These are phyloP conservation scores for Fratercula arctica DNA, from an alignment of 2,797 vertebrate genomes.

Conservation along the genomic window DNA sequence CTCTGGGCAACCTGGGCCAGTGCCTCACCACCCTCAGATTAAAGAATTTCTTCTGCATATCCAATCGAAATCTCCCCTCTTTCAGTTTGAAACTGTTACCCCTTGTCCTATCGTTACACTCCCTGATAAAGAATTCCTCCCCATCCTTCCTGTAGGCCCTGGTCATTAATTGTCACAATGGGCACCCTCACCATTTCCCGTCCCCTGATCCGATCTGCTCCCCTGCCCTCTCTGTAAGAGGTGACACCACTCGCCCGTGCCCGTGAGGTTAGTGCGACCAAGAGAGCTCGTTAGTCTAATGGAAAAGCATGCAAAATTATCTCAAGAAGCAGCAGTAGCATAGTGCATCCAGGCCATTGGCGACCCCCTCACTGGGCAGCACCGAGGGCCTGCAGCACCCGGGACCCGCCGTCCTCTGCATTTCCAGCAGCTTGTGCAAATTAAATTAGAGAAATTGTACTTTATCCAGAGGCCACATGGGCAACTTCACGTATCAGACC, in stretches of 20 bases:
- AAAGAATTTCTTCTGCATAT: too few relatives aligned
- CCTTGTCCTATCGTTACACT: too few relatives aligned
- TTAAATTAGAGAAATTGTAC: conserved; percentile 41
- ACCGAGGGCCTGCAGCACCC: accelerated
- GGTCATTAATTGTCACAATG: not conserved
- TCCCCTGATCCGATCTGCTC: not conserved
- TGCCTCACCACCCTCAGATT: too few relatives aligned
- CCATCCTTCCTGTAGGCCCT: too few relatives aligned
- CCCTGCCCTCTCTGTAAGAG: not conserved
- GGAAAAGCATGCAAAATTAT: not conserved
- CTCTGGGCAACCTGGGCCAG: too few relatives aligned
- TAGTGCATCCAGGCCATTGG: not conserved
- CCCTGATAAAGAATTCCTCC: too few relatives aligned
- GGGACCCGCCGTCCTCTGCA: not conserved
- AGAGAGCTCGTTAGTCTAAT: not conserved
- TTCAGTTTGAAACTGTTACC: too few relatives aligned
- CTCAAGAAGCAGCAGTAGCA: not conserved
- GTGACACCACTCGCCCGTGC: not conserved
- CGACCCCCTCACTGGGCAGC: not conserved
- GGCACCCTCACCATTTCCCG: not conserved
- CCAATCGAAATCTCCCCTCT: too few relatives aligned
- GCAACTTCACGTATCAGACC: not conserved
- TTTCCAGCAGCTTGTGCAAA: conserved; percentile 49
- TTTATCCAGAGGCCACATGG: conserved; percentile 35
- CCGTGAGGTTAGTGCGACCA: not conserved